A percentile compares a stretch with the other conserved stretches of the same genome.
Conservation (phyloP, 2,113 vertebrate genomes). For the Sebastes fasciatus region DNA sequence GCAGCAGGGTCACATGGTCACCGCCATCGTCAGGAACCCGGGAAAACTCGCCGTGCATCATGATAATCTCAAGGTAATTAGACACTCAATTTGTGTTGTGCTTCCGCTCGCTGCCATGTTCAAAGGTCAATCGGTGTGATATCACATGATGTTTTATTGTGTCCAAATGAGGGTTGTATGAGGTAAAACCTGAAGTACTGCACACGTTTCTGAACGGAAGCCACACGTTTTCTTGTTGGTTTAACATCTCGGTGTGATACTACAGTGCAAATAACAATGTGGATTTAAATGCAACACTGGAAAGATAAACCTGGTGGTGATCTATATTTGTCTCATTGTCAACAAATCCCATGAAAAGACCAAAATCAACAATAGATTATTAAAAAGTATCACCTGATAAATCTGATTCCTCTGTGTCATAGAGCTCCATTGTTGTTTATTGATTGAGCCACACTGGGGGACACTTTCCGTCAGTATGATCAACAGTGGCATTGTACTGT, state of each 20-base stretch:
- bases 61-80: constrained; percentile 84
- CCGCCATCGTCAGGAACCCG: constrained; percentile 83
- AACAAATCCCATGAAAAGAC: neutral
- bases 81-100: neutral
- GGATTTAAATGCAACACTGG: neutral
- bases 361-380: neutral
- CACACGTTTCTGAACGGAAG: neutral
- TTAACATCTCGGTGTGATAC: neutral
- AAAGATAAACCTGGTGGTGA: neutral
- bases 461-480: neutral
- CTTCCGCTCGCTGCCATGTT: neutral
- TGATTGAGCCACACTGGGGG: neutral
- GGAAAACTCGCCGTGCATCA: constrained; percentile 80
- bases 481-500: neutral
- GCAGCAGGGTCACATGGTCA: constrained; percentile 84
- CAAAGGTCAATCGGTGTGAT: constrained; percentile 31
- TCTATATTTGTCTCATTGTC: neutral
- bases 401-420: neutral
- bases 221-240: neutral
- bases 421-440: neutral
- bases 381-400: neutral
- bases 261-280: neutral
- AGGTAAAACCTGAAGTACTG: neutral
- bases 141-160: constrained; percentile 7
- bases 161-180: neutral